Percentiles rank a stretch among this genome's conserved stretches.
phyloP scores from a whole-genome alignment of 1,140 invertebrate genomes.

The Bombus vancouverensis region DNA sequence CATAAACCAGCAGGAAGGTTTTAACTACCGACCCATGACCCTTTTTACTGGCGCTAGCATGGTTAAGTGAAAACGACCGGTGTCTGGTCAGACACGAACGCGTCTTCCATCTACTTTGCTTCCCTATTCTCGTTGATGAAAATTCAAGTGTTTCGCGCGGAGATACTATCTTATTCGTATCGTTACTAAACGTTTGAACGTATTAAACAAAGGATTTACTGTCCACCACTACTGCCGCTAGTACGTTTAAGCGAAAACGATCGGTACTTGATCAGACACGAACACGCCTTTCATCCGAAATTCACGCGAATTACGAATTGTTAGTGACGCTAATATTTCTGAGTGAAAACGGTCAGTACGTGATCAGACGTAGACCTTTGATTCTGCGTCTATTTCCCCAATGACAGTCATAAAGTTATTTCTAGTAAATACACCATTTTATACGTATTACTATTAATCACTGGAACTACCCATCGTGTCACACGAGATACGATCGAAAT shows the following conservation, averaged over 20 bases:
- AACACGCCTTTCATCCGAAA: neutral
- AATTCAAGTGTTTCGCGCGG: neutral
- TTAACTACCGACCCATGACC: conserved; percentile 30
- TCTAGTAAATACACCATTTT: neutral
- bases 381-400: neutral
- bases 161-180: neutral
- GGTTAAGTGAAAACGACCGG: conserved; percentile 52
- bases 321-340: neutral
- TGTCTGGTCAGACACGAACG: conserved; percentile 54
- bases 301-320: neutral
- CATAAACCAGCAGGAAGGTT: conserved; percentile 46
- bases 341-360: neutral
- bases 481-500: neutral
- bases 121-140: neutral
- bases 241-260: conserved; percentile 48
- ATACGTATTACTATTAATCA: neutral
- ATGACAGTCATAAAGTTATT: neutral
- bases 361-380: neutral
- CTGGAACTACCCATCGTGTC: too few species aligned
- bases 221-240: neutral
- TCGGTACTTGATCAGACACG: conserved; percentile 50
- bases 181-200: neutral
- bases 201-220: neutral
- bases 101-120: neutral
- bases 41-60: neutral